phyloP scores from a whole-genome alignment of 1,140 invertebrate species.

The Drosophila bipectinata region DNA sequence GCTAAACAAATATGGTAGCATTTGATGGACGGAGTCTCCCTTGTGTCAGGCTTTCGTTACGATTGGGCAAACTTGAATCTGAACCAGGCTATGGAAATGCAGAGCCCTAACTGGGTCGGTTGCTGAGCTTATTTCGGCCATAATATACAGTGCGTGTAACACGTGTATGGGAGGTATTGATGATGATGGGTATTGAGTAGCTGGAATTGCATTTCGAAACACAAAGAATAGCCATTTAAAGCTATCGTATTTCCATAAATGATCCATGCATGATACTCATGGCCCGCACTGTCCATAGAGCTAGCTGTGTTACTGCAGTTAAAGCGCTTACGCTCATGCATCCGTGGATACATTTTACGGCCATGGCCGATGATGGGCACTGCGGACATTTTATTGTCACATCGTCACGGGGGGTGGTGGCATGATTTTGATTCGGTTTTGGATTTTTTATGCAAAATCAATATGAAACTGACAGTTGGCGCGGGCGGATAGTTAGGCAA shows the following conservation, averaged over 20 bases:
- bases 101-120: slow-evolving; percentile 55
- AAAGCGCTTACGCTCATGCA: slow-evolving; percentile 49
- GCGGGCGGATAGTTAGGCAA: not conserved
- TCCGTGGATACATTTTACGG: slow-evolving; percentile 35
- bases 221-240: not conserved
- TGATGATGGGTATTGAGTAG: not conserved
- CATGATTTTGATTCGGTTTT: slow-evolving; percentile 20
- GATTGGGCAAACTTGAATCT: slow-evolving; percentile 55
- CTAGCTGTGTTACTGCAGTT: slow-evolving; percentile 21
- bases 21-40: slow-evolving; percentile 27
- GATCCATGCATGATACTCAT: slow-evolving; percentile 20
- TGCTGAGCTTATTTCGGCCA: slow-evolving; percentile 36
- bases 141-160: slow-evolving; percentile 26
- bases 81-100: slow-evolving; percentile 15
- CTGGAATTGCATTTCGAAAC: not conserved
- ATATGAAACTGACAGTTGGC: slow-evolving; percentile 44
- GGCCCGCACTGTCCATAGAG: slow-evolving; percentile 47
- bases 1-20: slow-evolving; percentile 66
- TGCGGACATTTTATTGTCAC: slow-evolving; percentile 66
- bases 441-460: slow-evolving; percentile 61
- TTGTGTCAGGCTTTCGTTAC: slow-evolving; percentile 61
- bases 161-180: not conserved
- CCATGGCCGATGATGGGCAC: slow-evolving; percentile 37
- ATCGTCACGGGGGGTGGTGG: slow-evolving; percentile 16
- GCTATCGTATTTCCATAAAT: slow-evolving; percentile 8